phyloP scores from a whole-genome alignment of 2,113 vertebrate species.

The Ornithorhynchus anatinus region DNA sequence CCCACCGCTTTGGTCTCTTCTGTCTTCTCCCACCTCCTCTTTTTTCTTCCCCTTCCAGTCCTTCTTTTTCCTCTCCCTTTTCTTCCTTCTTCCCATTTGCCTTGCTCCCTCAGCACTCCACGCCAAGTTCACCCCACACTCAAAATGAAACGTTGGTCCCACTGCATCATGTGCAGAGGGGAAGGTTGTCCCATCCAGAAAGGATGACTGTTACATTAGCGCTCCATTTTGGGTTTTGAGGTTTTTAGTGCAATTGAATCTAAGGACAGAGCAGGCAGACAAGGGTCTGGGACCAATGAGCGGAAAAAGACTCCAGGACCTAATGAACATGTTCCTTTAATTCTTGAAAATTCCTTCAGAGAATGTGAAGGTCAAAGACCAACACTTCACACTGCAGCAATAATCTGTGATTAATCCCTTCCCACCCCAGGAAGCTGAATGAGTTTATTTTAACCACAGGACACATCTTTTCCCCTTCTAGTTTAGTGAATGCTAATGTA shows the following conservation, averaged over 20 bases:
- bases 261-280: too few relatives aligned
- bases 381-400: neutral
- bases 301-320: too few relatives aligned
- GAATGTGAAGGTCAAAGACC: constrained; percentile 3
- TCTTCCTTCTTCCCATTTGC: neutral
- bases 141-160: too few relatives aligned
- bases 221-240: too few relatives aligned
- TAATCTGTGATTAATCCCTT: neutral
- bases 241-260: too few relatives aligned
- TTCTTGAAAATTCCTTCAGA: neutral
- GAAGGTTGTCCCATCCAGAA: too few relatives aligned
- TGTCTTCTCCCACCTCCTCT: neutral
- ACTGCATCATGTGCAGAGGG: constrained; percentile 7
- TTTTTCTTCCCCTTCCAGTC: neutral
- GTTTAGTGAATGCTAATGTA: neutral
- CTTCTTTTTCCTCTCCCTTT: neutral
- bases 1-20: neutral
- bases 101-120: neutral
- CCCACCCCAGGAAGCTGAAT: neutral
- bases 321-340: neutral
- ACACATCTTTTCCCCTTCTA: neutral
- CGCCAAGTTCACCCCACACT: too few relatives aligned
- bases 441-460: neutral
- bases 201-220: too few relatives aligned
- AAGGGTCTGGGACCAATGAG: too few relatives aligned